Percentiles rank a stretch among this genome's conserved stretches.
Evolutionary conservation across 2,797 vertebrate species (phyloP).

Genomic region (Falco columbarius): DNA sequence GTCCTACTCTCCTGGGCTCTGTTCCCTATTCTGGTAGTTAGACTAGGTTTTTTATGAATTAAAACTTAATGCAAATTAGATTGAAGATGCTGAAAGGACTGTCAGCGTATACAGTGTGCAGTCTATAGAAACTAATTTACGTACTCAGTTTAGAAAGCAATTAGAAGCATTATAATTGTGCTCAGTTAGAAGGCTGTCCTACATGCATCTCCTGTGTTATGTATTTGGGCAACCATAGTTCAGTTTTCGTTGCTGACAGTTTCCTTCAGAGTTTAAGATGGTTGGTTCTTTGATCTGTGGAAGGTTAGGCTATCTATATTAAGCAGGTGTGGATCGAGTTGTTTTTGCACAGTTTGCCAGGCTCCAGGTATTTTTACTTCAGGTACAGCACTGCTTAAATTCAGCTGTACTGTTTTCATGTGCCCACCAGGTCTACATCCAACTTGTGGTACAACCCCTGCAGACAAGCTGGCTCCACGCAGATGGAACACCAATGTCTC

Average conservation of each 20-base stretch:
- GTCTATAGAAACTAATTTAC: not conserved
- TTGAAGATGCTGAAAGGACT: not conserved
- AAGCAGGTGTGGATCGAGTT: not conserved
- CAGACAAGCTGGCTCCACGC: not conserved
- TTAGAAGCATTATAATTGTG: not conserved
- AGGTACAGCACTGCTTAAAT: not conserved
- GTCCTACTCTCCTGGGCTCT: not conserved
- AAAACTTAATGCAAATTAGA: not conserved
- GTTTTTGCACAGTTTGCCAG: not conserved
- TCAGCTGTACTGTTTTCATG: not conserved
- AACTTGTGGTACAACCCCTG: not conserved
- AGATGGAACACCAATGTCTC: not conserved
- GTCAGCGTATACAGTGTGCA: not conserved
- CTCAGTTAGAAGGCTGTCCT: not conserved
- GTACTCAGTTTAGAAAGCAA: conserved; percentile 11
- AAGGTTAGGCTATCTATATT: not conserved
- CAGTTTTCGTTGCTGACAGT: not conserved
- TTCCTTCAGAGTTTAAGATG: not conserved
- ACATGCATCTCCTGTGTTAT: not conserved
- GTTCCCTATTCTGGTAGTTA: not conserved
- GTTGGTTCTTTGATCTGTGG: not conserved
- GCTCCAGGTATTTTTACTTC: not conserved
- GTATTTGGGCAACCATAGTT: not conserved
- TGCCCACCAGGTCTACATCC: not conserved
- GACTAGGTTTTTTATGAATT: not conserved